Percentiles rank a stretch among this genome's conserved stretches.
Evolutionary conservation across 2,113 vertebrate genomes (phyloP).

Genomic region (Chamaea fasciata): DNA sequence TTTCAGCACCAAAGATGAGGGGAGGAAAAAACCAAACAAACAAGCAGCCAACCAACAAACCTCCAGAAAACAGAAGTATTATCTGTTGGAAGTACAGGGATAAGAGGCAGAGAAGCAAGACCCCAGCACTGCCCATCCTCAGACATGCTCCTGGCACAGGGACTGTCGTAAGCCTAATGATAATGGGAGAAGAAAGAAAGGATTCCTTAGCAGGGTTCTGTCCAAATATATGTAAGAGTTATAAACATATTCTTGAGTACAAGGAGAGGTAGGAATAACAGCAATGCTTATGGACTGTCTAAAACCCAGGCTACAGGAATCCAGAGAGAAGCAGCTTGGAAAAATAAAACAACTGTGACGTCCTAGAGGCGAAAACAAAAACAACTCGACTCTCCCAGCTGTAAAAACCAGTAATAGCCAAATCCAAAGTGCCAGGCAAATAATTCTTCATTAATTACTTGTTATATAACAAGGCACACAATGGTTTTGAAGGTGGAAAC

Average conservation of each 20-base stretch:
- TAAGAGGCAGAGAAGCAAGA: not conserved
- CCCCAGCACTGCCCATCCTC: not conserved
- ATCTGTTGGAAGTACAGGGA: not conserved
- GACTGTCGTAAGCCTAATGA: not conserved
- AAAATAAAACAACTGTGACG: not conserved
- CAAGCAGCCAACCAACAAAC: not conserved
- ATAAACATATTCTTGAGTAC: not conserved
- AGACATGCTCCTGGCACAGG: not conserved
- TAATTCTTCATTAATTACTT: not conserved
- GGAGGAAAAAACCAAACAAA: not conserved
- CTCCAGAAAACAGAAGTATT: fast-evolving
- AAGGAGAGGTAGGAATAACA: not conserved
- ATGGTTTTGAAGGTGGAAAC: not conserved
- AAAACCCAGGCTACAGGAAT: not conserved
- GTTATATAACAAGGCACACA: not conserved
- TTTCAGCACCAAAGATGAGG: not conserved
- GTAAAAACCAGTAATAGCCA: not conserved
- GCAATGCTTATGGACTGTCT: not conserved
- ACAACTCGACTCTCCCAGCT: not conserved
- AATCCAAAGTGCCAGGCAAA: not conserved
- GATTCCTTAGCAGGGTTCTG: not conserved
- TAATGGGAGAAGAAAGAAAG: not conserved
- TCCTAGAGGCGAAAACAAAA: not conserved
- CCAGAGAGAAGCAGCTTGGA: not conserved
- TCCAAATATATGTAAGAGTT: not conserved